Conservation (phyloP, 2,113 vertebrate species). For the Danionella cerebrum region DNA sequence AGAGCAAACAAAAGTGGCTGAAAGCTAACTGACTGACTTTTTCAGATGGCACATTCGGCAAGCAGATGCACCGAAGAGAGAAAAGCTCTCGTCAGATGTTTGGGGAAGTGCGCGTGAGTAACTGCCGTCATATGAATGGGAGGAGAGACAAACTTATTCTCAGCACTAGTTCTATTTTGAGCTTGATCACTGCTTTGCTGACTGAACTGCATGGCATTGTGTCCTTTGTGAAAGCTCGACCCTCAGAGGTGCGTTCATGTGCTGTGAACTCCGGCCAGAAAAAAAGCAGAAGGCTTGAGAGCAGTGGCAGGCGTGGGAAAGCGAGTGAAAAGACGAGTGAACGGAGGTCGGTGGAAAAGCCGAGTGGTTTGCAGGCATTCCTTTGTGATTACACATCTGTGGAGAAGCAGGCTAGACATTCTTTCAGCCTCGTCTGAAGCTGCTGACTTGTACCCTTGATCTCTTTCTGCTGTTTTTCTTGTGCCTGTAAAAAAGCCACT, state of each 20-base stretch:
- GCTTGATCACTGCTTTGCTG: background rate
- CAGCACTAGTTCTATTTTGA: slow-evolving; percentile 14
- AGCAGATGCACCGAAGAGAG: slow-evolving; percentile 21
- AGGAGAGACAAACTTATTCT: background rate
- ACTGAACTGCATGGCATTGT: slow-evolving; percentile 18
- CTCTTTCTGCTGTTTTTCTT: background rate
- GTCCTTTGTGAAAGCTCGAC: background rate
- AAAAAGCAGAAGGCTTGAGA: slow-evolving; percentile 24
- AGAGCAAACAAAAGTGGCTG: slow-evolving; percentile 4
- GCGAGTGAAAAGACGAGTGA: slow-evolving; percentile 35
- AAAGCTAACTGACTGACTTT: slow-evolving; percentile 1
- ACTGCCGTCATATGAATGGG: slow-evolving; percentile 10
- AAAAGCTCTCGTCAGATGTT: background rate
- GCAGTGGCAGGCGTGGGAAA: slow-evolving; percentile 34
- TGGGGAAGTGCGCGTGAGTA: slow-evolving; percentile 11
- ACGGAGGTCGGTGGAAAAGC: slow-evolving; percentile 58
- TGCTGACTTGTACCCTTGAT: slow-evolving; percentile 30
- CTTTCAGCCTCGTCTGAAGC: slow-evolving; percentile 51
- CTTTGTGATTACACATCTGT: slow-evolving; percentile 69
- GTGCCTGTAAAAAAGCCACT: background rate
- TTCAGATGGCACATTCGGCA: background rate
- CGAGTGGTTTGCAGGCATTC: slow-evolving; percentile 71
- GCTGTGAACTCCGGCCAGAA: background rate
- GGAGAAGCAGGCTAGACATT: slow-evolving; percentile 65
- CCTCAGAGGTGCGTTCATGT: slow-evolving; percentile 2